Base-by-base conservation (phyloP, 2,888 invertebrate species). In the Dyspetes luteomarginatus region DNA sequence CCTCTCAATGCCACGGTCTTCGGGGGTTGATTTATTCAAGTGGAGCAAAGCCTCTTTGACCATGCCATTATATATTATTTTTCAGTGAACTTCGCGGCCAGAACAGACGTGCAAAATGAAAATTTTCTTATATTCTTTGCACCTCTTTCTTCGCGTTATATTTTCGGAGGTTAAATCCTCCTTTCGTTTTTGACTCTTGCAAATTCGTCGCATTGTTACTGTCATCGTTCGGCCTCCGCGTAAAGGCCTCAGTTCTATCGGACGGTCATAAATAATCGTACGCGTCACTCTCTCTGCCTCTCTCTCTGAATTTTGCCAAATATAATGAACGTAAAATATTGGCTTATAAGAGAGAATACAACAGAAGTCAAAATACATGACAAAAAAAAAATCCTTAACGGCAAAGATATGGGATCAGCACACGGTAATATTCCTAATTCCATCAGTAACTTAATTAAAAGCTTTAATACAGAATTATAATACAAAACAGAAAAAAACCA, bases 21-120 rank as follows among this genome's bases (percentile, higher is more conserved):
- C 71, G 60, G 30, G 75, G 83, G 81, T 85, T 86, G 82, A 87
- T 88, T 88, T 89, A 87, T 88, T 88, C 87, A 89, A 89, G 78
- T 88, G 81, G 88, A 87, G 88, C 87, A 89, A 78, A 75, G 75
- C 62, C 69, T 67, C 50, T 56, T 28, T 67, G 22, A 69, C 30
- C 79, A 58, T 78, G 71, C 60, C 74, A 73, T 81, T 82, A 67
- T 83, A 79, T 79, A 75, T 77, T 81, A 71, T 83, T 79, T 75
- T 71, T 62, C 48, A 65, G 45, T 15, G 26, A 58, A 48, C n/a
- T 73, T 56, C 3, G 26, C 3, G 15, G 22, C 50, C 41, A 19
- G 15, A 45, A 69, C n/a, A 22, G 45, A 77, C 50, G 64, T n/a
- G 43, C 28, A 68, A 68, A 41, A 58, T 30, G 19, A 28, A 55